Percentiles rank a stretch among this genome's conserved stretches.
Conservation (phyloP, 2,888 invertebrate species). For the Euphydryas editha region DNA sequence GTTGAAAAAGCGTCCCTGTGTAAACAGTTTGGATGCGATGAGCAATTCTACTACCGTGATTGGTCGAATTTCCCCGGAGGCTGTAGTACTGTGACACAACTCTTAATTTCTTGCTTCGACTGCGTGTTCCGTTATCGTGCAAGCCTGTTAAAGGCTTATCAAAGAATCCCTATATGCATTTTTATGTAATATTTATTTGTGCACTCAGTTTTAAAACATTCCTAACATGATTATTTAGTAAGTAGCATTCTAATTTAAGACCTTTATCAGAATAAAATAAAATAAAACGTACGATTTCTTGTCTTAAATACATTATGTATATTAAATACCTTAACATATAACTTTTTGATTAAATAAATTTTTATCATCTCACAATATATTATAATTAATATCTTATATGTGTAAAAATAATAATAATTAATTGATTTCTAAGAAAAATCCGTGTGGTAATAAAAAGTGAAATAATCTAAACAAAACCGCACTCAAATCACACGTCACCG, state of each 20-base stretch:
- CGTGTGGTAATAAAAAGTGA: conserved; percentile 27
- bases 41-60: conserved; percentile 73
- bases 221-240: too few relatives aligned
- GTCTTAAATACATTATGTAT: too few relatives aligned
- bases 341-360: too few relatives aligned
- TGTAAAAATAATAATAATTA: background rate
- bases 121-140: conserved; percentile 39
- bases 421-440: background rate
- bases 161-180: conserved; percentile 7
- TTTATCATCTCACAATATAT: too few relatives aligned
- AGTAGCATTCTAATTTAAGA: too few relatives aligned
- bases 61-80: conserved; percentile 77
- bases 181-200: background rate
- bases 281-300: too few relatives aligned
- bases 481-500: conserved; percentile 55
- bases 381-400: too few relatives aligned
- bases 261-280: too few relatives aligned
- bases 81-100: conserved; percentile 63
- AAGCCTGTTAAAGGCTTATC: conserved; percentile 26
- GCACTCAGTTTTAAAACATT: background rate
- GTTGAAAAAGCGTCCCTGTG: conserved; percentile 45
- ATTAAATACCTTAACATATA: background rate
- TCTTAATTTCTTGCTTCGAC: conserved; percentile 74
- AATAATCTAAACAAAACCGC: conserved; percentile 53
- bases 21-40: conserved; percentile 56